These are phyloP conservation scores for Alloscopus bannaensis DNA, from an alignment of 2,888 invertebrate genomes.

Conservation along the genomic window DNA sequence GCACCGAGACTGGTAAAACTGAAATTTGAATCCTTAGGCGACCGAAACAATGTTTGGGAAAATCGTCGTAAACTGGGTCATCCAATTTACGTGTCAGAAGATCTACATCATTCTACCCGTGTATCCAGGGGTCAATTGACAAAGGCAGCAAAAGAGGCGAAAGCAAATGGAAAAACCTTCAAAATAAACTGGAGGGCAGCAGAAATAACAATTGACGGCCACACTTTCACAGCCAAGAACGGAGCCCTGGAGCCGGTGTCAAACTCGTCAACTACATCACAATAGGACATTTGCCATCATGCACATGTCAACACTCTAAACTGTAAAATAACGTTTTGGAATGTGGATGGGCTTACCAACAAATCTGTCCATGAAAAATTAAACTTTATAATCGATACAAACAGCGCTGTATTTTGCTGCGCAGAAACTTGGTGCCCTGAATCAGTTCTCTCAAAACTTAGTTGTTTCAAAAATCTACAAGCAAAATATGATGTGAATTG, in stretches of 20 bases:
- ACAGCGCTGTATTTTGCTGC: not conserved
- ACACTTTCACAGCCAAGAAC: not conserved
- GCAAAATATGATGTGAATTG: not conserved
- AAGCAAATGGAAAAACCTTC: not conserved
- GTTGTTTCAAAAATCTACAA: not conserved
- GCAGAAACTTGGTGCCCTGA: not conserved
- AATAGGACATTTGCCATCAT: not conserved
- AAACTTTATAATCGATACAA: not conserved
- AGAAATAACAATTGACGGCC: not conserved
- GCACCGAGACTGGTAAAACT: slow-evolving; percentile 3
- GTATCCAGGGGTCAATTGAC: not conserved
- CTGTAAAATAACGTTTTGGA: not conserved
- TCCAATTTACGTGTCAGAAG: slow-evolving; percentile 17
- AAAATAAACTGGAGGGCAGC: not conserved
- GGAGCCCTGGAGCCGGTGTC: not conserved
- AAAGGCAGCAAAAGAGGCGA: not conserved
- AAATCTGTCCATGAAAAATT: not conserved
- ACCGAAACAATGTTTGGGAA: slow-evolving; percentile 5
- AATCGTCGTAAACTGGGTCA: not conserved
- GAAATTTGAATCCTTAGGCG: not conserved
- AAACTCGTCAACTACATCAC: not conserved
- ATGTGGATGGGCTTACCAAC: not conserved
- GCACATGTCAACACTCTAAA: not conserved
- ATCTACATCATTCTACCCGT: not conserved
- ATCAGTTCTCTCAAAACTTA: not conserved